Evolutionary conservation across 2,888 invertebrate species (phyloP).

Genomic region (Lucinisca nassula): DNA sequence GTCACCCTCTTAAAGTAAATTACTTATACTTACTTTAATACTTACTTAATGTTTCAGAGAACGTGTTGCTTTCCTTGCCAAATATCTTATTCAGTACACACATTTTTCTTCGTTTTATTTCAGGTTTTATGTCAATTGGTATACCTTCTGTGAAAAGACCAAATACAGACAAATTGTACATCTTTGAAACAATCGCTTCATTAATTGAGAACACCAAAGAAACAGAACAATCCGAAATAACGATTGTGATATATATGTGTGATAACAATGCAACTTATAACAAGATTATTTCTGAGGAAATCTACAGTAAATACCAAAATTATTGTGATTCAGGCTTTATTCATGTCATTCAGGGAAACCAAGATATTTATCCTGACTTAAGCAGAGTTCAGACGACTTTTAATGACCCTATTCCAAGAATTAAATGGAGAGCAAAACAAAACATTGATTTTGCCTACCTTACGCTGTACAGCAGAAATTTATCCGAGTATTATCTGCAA

Average conservation of each 20-base stretch:
- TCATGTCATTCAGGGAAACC: constrained; percentile 83
- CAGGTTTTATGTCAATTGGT: constrained; percentile 87
- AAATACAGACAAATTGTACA: constrained; percentile 84
- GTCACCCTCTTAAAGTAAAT: too few species aligned
- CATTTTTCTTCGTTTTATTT: constrained; percentile 30
- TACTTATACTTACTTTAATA: too few species aligned
- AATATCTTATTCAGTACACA: too few species aligned
- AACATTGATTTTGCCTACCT: constrained; percentile 88
- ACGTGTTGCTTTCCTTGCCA: too few species aligned
- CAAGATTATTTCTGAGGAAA: constrained; percentile 46
- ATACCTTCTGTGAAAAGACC: constrained; percentile 87
- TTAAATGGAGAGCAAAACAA: constrained; percentile 88
- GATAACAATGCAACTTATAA: constrained; percentile 84
- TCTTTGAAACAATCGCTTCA: constrained; percentile 86
- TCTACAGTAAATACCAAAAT: constrained; percentile 66
- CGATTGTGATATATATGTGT: constrained; percentile 87
- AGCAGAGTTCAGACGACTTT: constrained; percentile 79
- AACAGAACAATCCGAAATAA: constrained; percentile 80
- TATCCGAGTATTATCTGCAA: constrained; percentile 86
- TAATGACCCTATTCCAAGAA: constrained; percentile 84
- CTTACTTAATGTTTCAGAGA: too few species aligned
- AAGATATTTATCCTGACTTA: constrained; percentile 79
- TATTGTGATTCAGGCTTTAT: constrained; percentile 86
- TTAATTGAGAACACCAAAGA: constrained; percentile 83
- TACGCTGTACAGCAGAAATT: constrained; percentile 81